These are phyloP conservation scores for Calycopis cecrops DNA, from an alignment of 1,140 invertebrate genomes.

Conservation along the genomic window DNA sequence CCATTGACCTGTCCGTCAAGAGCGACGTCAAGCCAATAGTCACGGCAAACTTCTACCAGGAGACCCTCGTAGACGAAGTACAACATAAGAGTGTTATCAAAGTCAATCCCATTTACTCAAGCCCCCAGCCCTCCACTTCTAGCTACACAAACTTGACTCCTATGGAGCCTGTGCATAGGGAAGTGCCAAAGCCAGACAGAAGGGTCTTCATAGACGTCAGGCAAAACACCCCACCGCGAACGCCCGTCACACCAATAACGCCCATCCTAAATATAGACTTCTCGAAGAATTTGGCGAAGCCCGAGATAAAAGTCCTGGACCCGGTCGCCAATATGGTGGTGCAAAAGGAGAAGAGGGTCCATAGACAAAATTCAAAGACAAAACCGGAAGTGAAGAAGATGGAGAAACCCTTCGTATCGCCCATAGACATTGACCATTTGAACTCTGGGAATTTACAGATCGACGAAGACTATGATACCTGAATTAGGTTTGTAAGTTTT, in stretches of 20 bases:
- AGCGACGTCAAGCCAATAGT: conserved; percentile 38
- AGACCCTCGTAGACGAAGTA: conserved; percentile 49
- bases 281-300: conserved; percentile 48
- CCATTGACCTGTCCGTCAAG: conserved; percentile 55
- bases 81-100: conserved; percentile 55
- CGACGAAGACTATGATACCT: conserved; percentile 70
- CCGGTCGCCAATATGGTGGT: conserved; percentile 37
- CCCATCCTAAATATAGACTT: conserved; percentile 67
- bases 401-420: conserved; percentile 30
- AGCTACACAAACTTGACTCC: conserved; percentile 39
- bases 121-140: conserved; percentile 56
- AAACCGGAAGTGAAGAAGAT: conserved; percentile 44
- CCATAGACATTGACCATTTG: conserved; percentile 49
- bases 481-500: conserved; percentile 41
- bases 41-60: conserved; percentile 63
- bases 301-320: conserved; percentile 62
- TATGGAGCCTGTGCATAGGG: conserved; percentile 31
- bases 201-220: conserved; percentile 31
- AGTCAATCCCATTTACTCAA: conserved; percentile 53
- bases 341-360: conserved; percentile 40
- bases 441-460: conserved; percentile 62
- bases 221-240: conserved; percentile 22
- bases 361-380: conserved; percentile 50
- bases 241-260: conserved; percentile 32
- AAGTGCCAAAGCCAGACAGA: conserved; percentile 43